These are phyloP conservation scores for Protaetia brevitarsis DNA, from an alignment of 1,140 invertebrate species.

Conservation along the genomic window DNA sequence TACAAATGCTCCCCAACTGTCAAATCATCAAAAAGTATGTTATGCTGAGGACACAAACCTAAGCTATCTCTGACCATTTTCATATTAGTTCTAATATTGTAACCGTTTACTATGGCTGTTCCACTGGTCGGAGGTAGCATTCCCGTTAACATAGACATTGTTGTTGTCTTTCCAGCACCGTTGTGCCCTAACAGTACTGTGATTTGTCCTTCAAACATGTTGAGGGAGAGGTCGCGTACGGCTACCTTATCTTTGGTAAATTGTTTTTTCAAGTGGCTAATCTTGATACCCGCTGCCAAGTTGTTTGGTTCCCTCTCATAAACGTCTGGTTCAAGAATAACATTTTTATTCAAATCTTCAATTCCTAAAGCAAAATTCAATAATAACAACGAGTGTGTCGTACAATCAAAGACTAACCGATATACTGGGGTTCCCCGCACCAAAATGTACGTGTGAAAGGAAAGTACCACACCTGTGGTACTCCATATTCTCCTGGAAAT, in stretches of 20 bases:
- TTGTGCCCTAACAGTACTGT: conserved; percentile 78
- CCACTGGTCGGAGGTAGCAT: conserved; percentile 63
- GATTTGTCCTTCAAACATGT: conserved; percentile 66
- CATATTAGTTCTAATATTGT: conserved; percentile 62
- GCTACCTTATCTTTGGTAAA: conserved; percentile 59
- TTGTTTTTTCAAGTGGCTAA: conserved; percentile 62
- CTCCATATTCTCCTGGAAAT: conserved; percentile 65
- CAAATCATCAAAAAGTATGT: conserved; percentile 87
- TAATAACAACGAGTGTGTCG: too few relatives aligned
- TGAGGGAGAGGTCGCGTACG: conserved; percentile 54
- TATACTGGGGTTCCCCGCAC: conserved; percentile 32
- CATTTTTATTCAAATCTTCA: too few relatives aligned
- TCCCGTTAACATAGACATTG: conserved; percentile 81
- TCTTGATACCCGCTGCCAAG: conserved; percentile 59
- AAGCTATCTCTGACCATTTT: conserved; percentile 63
- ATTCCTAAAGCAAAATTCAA: too few relatives aligned
- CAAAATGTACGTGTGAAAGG: conserved; percentile 54
- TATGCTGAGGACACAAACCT: conserved; percentile 92
- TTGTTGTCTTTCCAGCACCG: conserved; percentile 68
- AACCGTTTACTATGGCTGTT: conserved; percentile 65
- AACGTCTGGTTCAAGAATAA: conserved; percentile 33
- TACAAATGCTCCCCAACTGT: conserved; percentile 87
- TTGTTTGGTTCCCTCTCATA: conserved; percentile 36
- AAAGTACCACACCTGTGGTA: conserved; percentile 71
- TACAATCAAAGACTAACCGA: conserved; percentile 20